These are phyloP conservation scores for Catharus ustulatus DNA, from an alignment of 2,797 vertebrate genomes.

Conservation along the genomic window DNA sequence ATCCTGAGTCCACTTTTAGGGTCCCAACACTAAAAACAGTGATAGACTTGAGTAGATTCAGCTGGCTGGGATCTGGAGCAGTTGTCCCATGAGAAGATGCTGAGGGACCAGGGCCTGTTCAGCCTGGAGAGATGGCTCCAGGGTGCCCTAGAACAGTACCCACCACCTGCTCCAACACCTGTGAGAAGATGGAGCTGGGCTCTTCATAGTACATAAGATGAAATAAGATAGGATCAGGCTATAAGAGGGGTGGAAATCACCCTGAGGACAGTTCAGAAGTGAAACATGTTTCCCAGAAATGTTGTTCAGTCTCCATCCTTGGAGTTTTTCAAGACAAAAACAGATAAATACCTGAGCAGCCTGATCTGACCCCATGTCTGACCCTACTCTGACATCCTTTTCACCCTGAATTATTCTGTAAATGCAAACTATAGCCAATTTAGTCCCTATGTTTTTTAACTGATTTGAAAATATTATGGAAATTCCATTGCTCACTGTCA, in stretches of 20 bases:
- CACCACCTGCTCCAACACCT: accelerated
- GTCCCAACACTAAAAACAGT: neutral
- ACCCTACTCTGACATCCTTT: neutral
- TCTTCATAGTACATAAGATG: neutral
- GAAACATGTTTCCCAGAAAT: neutral
- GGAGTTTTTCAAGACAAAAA: neutral
- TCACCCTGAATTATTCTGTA: neutral
- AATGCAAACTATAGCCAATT: neutral
- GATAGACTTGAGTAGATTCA: neutral
- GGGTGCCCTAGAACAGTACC: neutral
- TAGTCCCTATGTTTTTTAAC: neutral
- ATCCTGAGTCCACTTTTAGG: neutral
- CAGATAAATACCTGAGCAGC: neutral
- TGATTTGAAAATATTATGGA: neutral
- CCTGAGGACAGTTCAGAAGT: neutral
- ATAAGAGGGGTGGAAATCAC: neutral
- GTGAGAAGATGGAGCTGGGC: neutral
- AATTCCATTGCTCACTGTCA: neutral
- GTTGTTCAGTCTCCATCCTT: neutral
- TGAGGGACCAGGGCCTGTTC: neutral
- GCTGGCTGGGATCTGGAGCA: neutral
- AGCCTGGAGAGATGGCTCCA: neutral
- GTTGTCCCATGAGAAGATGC: neutral
- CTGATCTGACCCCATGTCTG: neutral
- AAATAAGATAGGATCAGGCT: neutral